phyloP scores from a whole-genome alignment of 2,888 invertebrate species.

The Eupithecia pulchellata region DNA sequence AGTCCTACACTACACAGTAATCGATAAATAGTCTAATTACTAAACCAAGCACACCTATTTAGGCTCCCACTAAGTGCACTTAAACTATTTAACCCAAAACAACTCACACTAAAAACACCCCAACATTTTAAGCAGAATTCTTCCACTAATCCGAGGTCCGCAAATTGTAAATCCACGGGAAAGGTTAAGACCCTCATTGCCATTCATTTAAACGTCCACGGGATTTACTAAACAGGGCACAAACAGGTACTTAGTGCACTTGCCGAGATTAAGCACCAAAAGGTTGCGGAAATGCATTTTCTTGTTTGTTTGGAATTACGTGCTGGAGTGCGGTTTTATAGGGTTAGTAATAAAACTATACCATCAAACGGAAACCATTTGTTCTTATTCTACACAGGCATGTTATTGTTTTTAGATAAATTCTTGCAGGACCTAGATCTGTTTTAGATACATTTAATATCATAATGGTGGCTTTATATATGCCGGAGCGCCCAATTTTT shows the following conservation, averaged over 20 bases:
- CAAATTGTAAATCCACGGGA: slow-evolving; percentile 31
- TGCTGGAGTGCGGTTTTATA: background rate
- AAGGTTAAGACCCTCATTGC: slow-evolving; percentile 45
- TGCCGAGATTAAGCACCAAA: slow-evolving; percentile 19
- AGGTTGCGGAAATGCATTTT: slow-evolving; percentile 8
- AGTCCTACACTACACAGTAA: background rate
- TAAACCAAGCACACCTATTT: background rate
- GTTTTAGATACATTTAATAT: background rate
- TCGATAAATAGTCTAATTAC: background rate
- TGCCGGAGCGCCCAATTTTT: background rate
- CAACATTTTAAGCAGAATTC: slow-evolving; percentile 21
- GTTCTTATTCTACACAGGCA: background rate
- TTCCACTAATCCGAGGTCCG: slow-evolving; percentile 18
- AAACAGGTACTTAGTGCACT: slow-evolving; percentile 40
- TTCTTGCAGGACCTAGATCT: no score
- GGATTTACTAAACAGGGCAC: slow-evolving; percentile 39
- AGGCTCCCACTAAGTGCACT: background rate
- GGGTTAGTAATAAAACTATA: background rate
- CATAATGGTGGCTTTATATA: background rate
- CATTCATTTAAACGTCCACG: slow-evolving; percentile 39
- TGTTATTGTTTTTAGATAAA: background rate
- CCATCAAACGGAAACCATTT: background rate
- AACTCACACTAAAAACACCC: slow-evolving; percentile 23
- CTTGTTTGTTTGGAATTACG: slow-evolving; percentile 8
- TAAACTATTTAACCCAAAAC: slow-evolving; percentile 7